Evolutionary conservation across 2,113 vertebrate species (phyloP), one percentile per base, ranked within the genome.

Genomic region (Dissostichus mawsoni): DNA sequence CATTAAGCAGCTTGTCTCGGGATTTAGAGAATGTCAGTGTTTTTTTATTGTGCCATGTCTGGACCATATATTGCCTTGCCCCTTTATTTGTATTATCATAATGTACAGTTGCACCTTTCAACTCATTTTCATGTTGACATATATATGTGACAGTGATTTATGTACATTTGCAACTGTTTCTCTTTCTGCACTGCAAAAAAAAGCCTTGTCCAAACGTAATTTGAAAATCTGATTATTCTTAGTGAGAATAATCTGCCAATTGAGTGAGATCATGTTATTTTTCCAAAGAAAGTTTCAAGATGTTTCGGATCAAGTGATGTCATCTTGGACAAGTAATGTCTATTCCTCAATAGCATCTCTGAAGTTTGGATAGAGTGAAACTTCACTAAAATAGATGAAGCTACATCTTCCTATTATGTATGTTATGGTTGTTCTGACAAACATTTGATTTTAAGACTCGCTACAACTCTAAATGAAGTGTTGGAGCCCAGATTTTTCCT

Each of bases 1-100:
- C 89, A 90, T 95, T 92, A 93, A 91, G 80, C 73, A 85, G 80
- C 90, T 91, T 89, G 81, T 92, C 62, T 89, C 69, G 16, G 62
- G 81, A 92, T 90, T 89, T 89, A 84, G 66, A 83, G 51, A 50
- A 80, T 71, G 55, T 86, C 80, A 80, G 69, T 76, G 41, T 72
- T 72, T 64, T 70, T 59, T 41, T 41, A 16, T 83, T 58, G 12
- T 53, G 8, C 51, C 78, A 64, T 81, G 52, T 65, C 25, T 7
- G 36, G 57, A 58, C 76, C 45, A 66, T 77, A 56, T 64, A 36
- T 59, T 57, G 59, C 81, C 13, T 41, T 59, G 0, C 50, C 45
- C 23, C 52, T 33, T 81, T 85, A 36, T 82, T 72, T 79, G 62
- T 85, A 69, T 77, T 55, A 73, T 82, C 3, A 57, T 59, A 48